Percentiles rank a stretch among this genome's conserved stretches.
phyloP scores from a whole-genome alignment of 2,888 invertebrate species.

The Acronicta leporina region DNA sequence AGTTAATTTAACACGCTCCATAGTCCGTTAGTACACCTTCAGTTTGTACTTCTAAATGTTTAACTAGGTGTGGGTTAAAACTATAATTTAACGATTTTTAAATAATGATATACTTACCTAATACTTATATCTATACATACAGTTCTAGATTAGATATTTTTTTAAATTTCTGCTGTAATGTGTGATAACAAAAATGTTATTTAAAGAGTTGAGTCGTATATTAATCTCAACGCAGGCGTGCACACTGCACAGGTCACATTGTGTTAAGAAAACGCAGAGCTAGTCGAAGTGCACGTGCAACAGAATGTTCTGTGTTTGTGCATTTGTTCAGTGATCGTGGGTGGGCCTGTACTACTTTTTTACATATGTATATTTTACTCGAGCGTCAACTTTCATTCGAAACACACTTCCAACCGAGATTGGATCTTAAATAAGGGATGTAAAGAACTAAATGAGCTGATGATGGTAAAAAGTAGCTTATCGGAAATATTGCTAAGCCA shows the following conservation, averaged over 20 bases:
- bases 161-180: neutral
- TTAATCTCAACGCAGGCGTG: conserved; percentile 29
- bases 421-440: conserved; percentile 70
- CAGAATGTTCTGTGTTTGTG: conserved; percentile 59
- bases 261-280: conserved; percentile 57
- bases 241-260: conserved; percentile 52
- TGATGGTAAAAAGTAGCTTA: conserved; percentile 69
- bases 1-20: no score
- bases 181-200: conserved; percentile 1
- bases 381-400: conserved; percentile 77
- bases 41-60: no score
- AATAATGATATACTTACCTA: no score
- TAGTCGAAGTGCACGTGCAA: conserved; percentile 60
- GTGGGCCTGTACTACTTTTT: conserved; percentile 83
- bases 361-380: conserved; percentile 77
- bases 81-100: no score
- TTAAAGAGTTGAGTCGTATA: conserved; percentile 21
- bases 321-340: conserved; percentile 74
- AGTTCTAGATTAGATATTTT: no score
- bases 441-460: conserved; percentile 65
- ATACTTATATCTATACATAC: no score
- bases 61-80: no score
- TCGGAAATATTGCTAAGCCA: conserved; percentile 77
- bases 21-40: no score
- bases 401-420: conserved; percentile 67